phyloP scores from a whole-genome alignment of 2,113 vertebrate species.

The Mixornis gularis region DNA sequence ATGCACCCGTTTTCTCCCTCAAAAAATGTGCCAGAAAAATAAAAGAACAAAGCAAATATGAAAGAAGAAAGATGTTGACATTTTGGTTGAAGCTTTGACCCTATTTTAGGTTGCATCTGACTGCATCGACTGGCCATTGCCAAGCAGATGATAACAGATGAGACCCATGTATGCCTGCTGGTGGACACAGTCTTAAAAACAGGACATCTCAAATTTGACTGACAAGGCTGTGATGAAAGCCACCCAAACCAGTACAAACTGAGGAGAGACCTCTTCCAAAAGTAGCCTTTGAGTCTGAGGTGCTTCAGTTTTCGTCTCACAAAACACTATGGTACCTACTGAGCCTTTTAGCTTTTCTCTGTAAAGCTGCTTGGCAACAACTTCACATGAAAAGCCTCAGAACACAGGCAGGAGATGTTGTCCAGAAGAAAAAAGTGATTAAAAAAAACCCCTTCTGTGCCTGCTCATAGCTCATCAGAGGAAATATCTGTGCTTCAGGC shows the following conservation, averaged over 20 bases:
- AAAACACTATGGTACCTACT: fast-evolving
- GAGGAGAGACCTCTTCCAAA: neutral
- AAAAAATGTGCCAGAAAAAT: neutral
- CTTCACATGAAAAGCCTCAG: neutral
- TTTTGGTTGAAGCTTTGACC: neutral
- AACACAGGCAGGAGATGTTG: neutral
- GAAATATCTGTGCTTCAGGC: neutral
- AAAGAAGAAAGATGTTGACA: neutral
- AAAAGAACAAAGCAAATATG: neutral
- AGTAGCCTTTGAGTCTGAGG: neutral
- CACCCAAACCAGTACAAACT: neutral
- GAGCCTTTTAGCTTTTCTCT: neutral
- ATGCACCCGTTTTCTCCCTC: neutral
- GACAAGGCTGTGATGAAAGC: neutral
- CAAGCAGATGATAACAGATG: neutral
- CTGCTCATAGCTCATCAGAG: neutral
- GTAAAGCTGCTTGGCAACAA: neutral
- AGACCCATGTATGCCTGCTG: neutral
- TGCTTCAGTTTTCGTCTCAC: neutral
- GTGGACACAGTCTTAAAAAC: neutral
- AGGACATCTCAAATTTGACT: neutral
- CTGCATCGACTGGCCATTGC: neutral
- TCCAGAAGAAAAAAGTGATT: neutral
- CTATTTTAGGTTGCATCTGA: neutral
- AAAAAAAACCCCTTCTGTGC: neutral